A percentile compares a stretch with the other conserved stretches of the same genome.
These are phyloP conservation scores for Listrodromus nycthemerus DNA, from an alignment of 2,888 invertebrate genomes.

Conservation along the genomic window DNA sequence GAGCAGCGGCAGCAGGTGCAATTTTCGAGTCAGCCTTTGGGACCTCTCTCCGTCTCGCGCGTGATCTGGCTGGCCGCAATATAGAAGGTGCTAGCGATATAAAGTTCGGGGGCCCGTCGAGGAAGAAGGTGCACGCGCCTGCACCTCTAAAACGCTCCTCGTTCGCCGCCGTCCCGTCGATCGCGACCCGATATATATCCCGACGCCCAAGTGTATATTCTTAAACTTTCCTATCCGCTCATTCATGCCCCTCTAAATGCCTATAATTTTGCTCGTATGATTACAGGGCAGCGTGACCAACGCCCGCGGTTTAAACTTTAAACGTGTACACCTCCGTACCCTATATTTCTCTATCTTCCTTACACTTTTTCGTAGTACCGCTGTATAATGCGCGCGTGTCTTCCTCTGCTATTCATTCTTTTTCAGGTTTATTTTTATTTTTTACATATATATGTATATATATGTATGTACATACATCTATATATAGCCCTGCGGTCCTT, in stretches of 20 bases:
- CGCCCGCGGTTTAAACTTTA: conserved; percentile 71
- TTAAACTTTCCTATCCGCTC: conserved; percentile 81
- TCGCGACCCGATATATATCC: conserved; percentile 79
- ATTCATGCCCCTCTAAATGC: conserved; percentile 82
- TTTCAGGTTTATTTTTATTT: conserved; percentile 6
- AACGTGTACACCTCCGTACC: conserved; percentile 34
- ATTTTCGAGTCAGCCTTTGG: conserved; percentile 8
- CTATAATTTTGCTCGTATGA: conserved; percentile 83
- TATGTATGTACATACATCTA: too few relatives aligned
- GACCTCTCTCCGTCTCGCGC: not conserved
- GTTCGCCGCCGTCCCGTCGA: conserved; percentile 69
- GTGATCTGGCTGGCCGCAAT: conserved; percentile 68
- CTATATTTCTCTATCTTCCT: conserved; percentile 56
- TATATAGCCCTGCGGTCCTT: conserved; percentile 66
- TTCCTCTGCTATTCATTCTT: conserved; percentile 39
- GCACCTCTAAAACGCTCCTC: conserved; percentile 76
- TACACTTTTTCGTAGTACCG: conserved; percentile 47
- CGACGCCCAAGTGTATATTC: conserved; percentile 65
- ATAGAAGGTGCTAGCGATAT: conserved; percentile 64
- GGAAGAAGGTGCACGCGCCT: conserved; percentile 73
- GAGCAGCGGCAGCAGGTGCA: conserved; percentile 66
- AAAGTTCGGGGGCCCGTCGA: conserved; percentile 51
- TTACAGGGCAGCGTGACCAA: conserved; percentile 82
- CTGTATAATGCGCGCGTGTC: conserved; percentile 51
- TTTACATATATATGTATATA: not conserved